Evolutionary conservation across 2,888 invertebrate genomes (phyloP).

Genomic region (Priocnemis perturbator): DNA sequence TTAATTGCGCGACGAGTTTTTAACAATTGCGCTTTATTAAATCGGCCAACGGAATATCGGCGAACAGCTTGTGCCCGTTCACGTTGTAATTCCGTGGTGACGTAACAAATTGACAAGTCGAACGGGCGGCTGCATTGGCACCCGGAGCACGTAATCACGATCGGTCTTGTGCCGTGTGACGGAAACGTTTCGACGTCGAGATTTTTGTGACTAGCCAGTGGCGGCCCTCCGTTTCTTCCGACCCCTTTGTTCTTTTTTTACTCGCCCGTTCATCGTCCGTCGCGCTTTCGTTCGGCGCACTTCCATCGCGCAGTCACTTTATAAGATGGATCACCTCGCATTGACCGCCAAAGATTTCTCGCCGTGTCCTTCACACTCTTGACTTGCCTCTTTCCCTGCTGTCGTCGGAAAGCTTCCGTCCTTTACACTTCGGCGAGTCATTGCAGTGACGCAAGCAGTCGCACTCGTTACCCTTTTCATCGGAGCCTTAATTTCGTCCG

Average conservation of each 20-base stretch:
- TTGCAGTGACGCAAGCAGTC: no score
- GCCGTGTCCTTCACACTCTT: slow-evolving; percentile 31
- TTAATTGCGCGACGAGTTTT: no score
- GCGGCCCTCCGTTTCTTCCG: neutral
- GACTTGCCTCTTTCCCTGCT: neutral
- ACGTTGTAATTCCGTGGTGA: slow-evolving; percentile 13
- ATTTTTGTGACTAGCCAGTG: neutral
- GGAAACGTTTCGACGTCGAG: slow-evolving; percentile 15
- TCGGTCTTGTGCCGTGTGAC: slow-evolving; percentile 16
- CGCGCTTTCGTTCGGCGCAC: slow-evolving; percentile 6
- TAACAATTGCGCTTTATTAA: no score
- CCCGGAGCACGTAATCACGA: slow-evolving; percentile 21
- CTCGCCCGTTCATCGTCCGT: no score
- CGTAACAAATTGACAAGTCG: neutral
- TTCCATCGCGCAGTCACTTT: slow-evolving; percentile 35
- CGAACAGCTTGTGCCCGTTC: slow-evolving; percentile 5
- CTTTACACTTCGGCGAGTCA: no score
- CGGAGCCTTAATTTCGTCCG: no score
- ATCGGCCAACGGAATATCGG: neutral
- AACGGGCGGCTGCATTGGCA: neutral
- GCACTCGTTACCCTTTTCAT: no score
- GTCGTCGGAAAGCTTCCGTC: no score
- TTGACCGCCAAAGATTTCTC: slow-evolving; percentile 40
- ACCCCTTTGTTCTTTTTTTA: slow-evolving; percentile 2
- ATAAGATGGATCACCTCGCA: slow-evolving; percentile 44